Evolutionary conservation across 2,113 vertebrate species (phyloP).

Genomic region (Rhinoderma darwinii): DNA sequence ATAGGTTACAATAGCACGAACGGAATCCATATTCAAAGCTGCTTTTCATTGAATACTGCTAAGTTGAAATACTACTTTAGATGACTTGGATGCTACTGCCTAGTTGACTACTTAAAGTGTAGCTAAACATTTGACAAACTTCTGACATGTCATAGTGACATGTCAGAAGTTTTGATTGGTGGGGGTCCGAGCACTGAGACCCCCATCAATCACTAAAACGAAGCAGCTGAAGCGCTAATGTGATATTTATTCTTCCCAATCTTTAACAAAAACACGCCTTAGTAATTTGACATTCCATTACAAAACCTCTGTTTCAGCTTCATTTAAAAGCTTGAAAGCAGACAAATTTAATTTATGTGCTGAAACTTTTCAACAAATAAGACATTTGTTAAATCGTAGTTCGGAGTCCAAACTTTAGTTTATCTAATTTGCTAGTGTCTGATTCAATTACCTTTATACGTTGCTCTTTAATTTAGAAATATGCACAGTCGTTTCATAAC

Average conservation of each 20-base stretch:
- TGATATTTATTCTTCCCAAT: neutral
- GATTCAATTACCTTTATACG: neutral
- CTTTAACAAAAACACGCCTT: neutral
- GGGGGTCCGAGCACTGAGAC: too few relatives aligned
- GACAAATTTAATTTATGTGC: slow-evolving; percentile 10
- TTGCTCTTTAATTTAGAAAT: slow-evolving; percentile 13
- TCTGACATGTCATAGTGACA: neutral
- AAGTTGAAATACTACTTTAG: too few relatives aligned
- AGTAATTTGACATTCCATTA: neutral
- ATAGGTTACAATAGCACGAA: too few relatives aligned
- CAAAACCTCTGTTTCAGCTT: neutral
- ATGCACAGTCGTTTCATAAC: neutral
- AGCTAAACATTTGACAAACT: too few relatives aligned
- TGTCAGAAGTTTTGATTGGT: too few relatives aligned
- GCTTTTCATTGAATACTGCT: too few relatives aligned
- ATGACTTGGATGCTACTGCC: neutral
- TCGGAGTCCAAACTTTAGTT: neutral
- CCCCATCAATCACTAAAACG: too few relatives aligned
- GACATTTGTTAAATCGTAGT: neutral
- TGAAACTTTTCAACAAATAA: neutral
- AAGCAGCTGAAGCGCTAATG: too few relatives aligned
- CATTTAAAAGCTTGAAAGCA: neutral
- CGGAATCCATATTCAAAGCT: too few relatives aligned
- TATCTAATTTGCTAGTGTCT: slow-evolving; percentile 1
- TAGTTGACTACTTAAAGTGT: neutral